These are phyloP conservation scores for Sciurus vulgaris DNA, from an alignment of 2,797 vertebrate genomes.

Conservation along the genomic window DNA sequence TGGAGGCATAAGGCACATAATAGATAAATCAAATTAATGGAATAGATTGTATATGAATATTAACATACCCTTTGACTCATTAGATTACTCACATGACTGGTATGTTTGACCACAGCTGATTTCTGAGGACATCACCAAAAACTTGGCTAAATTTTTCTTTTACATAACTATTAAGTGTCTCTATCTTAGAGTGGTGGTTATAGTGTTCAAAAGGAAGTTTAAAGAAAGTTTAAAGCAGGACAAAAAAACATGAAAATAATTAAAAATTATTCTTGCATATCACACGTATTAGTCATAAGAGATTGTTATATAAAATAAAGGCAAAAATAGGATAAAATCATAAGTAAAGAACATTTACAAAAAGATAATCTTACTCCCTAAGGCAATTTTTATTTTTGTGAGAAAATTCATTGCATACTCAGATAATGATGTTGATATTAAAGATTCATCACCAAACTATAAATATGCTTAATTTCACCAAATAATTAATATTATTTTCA, in stretches of 20 bases:
- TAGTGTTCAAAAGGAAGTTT: neutral
- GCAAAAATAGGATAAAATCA: neutral
- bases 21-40: neutral
- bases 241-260: neutral
- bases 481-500: neutral
- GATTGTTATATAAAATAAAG: conserved; percentile 9
- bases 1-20: neutral
- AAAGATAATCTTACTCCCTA: neutral
- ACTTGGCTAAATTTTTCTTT: neutral
- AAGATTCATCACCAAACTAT: neutral
- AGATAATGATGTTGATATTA: neutral
- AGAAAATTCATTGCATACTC: neutral
- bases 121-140: neutral
- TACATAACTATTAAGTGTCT: neutral
- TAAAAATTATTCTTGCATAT: conserved; percentile 15
- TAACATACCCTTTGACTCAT: neutral
- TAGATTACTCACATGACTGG: neutral
- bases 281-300: neutral
- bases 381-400: neutral
- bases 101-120: neutral
- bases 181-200: neutral
- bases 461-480: neutral
- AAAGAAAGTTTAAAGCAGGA: neutral
- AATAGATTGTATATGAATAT: neutral
- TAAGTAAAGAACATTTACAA: neutral